Percentiles rank a stretch among this genome's conserved stretches.
phyloP scores from a whole-genome alignment of 2,888 invertebrate genomes.

The Archips crataeganus region DNA sequence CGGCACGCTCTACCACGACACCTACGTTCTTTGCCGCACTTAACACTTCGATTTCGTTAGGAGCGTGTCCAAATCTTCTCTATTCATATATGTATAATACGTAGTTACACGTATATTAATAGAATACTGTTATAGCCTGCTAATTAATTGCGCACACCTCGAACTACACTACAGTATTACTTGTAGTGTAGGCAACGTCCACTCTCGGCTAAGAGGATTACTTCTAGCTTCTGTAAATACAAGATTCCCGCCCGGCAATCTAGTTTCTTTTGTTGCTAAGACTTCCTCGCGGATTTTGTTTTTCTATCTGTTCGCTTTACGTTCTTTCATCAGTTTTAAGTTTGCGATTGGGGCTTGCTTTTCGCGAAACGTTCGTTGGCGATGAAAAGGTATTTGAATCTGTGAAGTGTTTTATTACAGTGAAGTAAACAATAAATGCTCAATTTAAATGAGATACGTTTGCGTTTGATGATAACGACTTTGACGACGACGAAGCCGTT shows the following conservation, averaged over 20 bases:
- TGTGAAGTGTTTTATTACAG: conserved; percentile 13
- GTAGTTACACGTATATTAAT: not conserved
- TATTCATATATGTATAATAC: not conserved
- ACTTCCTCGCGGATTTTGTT: conserved; percentile 63
- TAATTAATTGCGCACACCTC: conserved; percentile 52
- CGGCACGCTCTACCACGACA: no score
- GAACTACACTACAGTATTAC: conserved; percentile 49
- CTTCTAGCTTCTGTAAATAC: conserved; percentile 50
- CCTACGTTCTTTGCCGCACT: no score
- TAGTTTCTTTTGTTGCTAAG: conserved; percentile 63
- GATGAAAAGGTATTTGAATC: conserved; percentile 18
- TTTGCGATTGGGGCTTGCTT: conserved; percentile 37
- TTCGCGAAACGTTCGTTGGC: conserved; percentile 18
- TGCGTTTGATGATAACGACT: no score
- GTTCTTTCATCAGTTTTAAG: conserved; percentile 44
- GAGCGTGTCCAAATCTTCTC: no score
- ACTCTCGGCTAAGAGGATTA: conserved; percentile 65
- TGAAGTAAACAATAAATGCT: conserved; percentile 4
- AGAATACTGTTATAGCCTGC: conserved; percentile 33
- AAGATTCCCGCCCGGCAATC: conserved; percentile 60
- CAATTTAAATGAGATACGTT: not conserved
- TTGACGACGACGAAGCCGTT: no score
- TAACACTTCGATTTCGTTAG: not conserved
- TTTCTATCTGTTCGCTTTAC: conserved; percentile 47
- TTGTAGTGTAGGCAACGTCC: conserved; percentile 54